phyloP scores from a whole-genome alignment of 2,113 vertebrate species.

The Semnopithecus entellus region DNA sequence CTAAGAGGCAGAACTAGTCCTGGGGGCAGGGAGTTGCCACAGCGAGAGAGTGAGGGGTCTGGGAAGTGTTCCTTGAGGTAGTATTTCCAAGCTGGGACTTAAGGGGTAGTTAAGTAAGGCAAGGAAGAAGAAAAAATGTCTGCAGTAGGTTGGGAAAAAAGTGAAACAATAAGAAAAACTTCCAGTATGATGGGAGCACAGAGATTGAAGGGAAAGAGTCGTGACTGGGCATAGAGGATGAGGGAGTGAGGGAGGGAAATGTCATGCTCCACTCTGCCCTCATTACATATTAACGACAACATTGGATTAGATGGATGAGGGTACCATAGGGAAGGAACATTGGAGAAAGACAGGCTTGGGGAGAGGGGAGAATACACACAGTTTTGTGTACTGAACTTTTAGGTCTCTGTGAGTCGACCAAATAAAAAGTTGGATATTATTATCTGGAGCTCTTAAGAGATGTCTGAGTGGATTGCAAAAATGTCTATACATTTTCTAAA shows the following conservation, averaged over 20 bases:
- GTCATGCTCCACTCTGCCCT: neutral
- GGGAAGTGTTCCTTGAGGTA: neutral
- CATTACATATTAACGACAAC: neutral
- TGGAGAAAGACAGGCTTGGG: neutral
- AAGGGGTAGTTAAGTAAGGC: neutral
- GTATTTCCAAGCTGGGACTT: neutral
- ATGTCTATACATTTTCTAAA: neutral
- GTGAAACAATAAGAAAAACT: neutral
- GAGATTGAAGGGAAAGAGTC: neutral
- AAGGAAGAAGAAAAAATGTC: neutral
- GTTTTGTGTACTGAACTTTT: neutral
- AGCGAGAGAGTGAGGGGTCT: rapidly evolving
- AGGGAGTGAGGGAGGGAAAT: neutral
- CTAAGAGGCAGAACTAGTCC: neutral
- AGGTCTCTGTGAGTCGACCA: neutral
- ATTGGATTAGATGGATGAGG: neutral
- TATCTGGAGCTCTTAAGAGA: neutral
- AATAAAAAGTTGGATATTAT: neutral
- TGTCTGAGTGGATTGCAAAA: neutral
- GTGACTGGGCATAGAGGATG: rapidly evolving
- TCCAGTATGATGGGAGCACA: neutral
- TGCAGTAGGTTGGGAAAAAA: neutral
- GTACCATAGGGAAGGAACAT: rapidly evolving
- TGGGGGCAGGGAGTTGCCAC: neutral
- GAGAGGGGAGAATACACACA: neutral